Evolutionary conservation across 2,888 invertebrate genomes (phyloP).

Genomic region (Diplolepis rosae): DNA sequence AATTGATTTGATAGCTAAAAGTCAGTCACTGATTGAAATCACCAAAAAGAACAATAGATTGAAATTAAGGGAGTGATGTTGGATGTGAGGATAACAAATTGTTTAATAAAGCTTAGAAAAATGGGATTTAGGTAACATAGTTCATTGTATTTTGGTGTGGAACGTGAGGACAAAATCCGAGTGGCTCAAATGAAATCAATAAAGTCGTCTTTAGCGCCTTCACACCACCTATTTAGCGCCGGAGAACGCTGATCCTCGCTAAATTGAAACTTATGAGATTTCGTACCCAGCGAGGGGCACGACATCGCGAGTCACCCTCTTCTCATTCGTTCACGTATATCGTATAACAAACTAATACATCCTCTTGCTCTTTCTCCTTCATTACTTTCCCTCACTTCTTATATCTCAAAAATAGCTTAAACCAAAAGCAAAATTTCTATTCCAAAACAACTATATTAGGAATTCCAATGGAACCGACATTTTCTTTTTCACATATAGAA

Average conservation of each 20-base stretch:
- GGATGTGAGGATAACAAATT: neutral
- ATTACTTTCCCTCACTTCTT: slow-evolving; percentile 14
- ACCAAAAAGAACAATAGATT: too few relatives aligned
- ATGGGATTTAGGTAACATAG: neutral
- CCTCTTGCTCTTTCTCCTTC: neutral
- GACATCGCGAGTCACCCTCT: slow-evolving; percentile 47
- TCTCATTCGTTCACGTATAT: slow-evolving; percentile 38
- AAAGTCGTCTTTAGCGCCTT: slow-evolving; percentile 46
- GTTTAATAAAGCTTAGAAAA: neutral
- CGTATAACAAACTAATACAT: slow-evolving; percentile 21
- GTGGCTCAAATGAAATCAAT: slow-evolving; percentile 56
- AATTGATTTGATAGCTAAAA: too few relatives aligned
- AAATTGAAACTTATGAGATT: slow-evolving; percentile 74
- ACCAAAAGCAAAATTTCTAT: slow-evolving; percentile 6
- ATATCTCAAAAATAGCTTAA: slow-evolving; percentile 10
- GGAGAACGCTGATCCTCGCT: slow-evolving; percentile 70
- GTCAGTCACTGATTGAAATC: too few relatives aligned
- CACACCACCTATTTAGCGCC: slow-evolving; percentile 48
- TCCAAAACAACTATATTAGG: neutral
- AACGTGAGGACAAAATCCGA: slow-evolving; percentile 28
- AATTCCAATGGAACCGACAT: neutral
- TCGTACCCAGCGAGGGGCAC: slow-evolving; percentile 50
- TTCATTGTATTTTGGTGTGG: slow-evolving; percentile 11
- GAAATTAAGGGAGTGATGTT: neutral
- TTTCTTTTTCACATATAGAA: neutral